phyloP scores from a whole-genome alignment of 2,888 invertebrate genomes.

The Tetheella fluctuosa region DNA sequence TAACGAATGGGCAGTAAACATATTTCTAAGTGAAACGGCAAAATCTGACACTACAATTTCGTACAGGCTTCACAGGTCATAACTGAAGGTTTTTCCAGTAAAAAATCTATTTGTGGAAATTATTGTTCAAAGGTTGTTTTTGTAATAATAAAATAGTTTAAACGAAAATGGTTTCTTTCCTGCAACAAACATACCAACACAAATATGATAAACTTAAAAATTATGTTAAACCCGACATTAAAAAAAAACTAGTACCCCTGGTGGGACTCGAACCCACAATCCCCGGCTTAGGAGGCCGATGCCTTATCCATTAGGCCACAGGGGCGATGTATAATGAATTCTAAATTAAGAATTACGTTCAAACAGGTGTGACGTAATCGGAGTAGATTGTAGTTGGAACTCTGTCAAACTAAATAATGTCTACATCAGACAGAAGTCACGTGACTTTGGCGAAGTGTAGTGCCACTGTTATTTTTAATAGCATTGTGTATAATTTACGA shows the following conservation, averaged over 20 bases:
- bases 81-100: too few species aligned
- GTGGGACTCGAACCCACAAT: conserved; percentile 91
- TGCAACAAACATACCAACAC: too few species aligned
- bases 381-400: conserved; percentile 3
- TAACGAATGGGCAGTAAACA: too few species aligned
- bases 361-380: conserved; percentile 28
- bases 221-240: too few species aligned
- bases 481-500: not conserved
- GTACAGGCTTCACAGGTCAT: too few species aligned
- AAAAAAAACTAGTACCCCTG: too few species aligned
- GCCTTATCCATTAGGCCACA: conserved; percentile 73
- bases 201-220: not conserved
- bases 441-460: not conserved
- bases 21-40: too few species aligned
- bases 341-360: conserved; percentile 16
- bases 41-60: too few species aligned
- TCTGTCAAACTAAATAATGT: not conserved
- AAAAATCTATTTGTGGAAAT: too few species aligned
- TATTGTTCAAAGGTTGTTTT: too few species aligned
- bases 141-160: too few species aligned
- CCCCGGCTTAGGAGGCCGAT: conserved; percentile 91
- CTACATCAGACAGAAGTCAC: not conserved
- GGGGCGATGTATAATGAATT: conserved; percentile 24
- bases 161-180: too few species aligned
- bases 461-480: not conserved